A percentile compares a stretch with the other conserved stretches of the same genome.
These are phyloP conservation scores for Boloria euphrosyne DNA, from an alignment of 2,888 invertebrate genomes.

Conservation along the genomic window DNA sequence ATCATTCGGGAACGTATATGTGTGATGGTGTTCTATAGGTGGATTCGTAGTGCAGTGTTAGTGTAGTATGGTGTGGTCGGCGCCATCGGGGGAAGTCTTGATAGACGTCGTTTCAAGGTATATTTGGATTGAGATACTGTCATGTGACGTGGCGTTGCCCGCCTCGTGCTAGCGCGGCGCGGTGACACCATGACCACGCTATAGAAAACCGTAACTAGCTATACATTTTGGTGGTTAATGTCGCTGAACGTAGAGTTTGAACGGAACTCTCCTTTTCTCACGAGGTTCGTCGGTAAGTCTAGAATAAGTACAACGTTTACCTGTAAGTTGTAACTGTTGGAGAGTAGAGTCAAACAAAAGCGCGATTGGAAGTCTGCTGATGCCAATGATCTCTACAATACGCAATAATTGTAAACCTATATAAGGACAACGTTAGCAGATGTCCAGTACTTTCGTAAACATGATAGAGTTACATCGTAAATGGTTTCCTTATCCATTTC, in stretches of 20 bases:
- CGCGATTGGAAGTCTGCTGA: no score
- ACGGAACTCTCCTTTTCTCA: not conserved
- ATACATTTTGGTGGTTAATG: not conserved
- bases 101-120: conserved; percentile 79
- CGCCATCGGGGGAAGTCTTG: conserved; percentile 76
- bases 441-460: conserved; percentile 6
- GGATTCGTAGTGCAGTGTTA: conserved; percentile 69
- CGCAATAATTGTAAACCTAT: not conserved
- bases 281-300: conserved; percentile 28
- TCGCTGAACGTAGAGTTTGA: conserved; percentile 2
- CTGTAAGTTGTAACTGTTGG: not conserved
- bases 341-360: no score
- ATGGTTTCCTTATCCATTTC: not conserved
- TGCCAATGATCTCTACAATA: no score
- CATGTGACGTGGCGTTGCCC: conserved; percentile 43
- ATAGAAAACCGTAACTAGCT: no score
- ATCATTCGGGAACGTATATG: conserved; percentile 78
- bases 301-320: conserved; percentile 13
- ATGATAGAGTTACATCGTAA: conserved; percentile 1
- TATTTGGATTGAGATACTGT: conserved; percentile 44
- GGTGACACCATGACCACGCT: conserved; percentile 4
- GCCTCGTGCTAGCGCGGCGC: conserved; percentile 34
- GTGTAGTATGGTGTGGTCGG: conserved; percentile 80
- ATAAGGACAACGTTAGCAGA: not conserved
- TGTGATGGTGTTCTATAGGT: conserved; percentile 74